A percentile compares a stretch with the other conserved stretches of the same genome.
Evolutionary conservation across 2,797 vertebrate species (phyloP).

Genomic region (Merluccius polli): DNA sequence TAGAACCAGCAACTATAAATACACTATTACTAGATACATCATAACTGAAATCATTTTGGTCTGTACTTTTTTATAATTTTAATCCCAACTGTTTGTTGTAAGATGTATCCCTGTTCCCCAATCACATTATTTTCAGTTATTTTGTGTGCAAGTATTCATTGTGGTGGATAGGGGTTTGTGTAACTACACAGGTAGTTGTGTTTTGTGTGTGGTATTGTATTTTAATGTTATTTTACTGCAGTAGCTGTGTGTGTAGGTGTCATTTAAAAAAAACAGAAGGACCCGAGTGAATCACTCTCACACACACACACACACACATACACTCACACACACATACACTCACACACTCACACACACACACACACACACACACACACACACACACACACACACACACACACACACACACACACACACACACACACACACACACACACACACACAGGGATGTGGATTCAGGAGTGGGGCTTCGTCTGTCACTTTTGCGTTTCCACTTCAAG

Average conservation of each 20-base stretch:
- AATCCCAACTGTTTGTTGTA: background rate
- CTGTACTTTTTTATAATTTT: background rate
- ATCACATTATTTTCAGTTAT: background rate
- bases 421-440: background rate
- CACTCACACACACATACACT: too few species aligned
- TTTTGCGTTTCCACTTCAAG: slow-evolving; percentile 79
- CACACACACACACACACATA: too few species aligned
- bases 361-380: too few species aligned
- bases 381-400: background rate
- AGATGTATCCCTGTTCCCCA: background rate
- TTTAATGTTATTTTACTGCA: slow-evolving; percentile 31
- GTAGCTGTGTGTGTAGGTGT: slow-evolving; percentile 24
- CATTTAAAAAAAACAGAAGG: slow-evolving; percentile 10
- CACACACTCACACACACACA: too few species aligned
- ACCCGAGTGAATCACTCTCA: background rate
- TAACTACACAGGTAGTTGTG: background rate
- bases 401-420: background rate
- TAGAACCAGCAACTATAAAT: background rate
- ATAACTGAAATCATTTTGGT: background rate
- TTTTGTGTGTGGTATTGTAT: slow-evolving; percentile 26
- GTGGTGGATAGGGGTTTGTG: background rate
- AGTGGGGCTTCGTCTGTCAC: slow-evolving; percentile 72
- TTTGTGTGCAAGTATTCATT: background rate
- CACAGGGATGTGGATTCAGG: slow-evolving; percentile 74
- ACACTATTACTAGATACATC: background rate